Conservation (phyloP, 2,113 vertebrate species). For the Oriolus oriolus region DNA sequence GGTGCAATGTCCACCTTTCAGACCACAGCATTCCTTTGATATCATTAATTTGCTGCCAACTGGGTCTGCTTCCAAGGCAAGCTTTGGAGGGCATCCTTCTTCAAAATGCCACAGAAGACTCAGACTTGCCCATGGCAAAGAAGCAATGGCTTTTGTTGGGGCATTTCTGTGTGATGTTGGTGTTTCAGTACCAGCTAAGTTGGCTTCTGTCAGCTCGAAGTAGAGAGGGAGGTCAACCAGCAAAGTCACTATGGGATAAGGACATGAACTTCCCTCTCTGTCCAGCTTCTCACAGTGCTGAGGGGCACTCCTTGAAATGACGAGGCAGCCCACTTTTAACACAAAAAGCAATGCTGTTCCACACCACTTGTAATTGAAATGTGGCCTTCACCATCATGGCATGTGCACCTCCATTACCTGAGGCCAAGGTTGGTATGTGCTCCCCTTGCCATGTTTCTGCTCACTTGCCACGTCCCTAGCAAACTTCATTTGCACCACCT, state of each 20-base stretch:
- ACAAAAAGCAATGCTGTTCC: neutral
- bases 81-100: neutral
- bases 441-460: neutral
- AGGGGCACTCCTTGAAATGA: neutral
- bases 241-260: accelerated
- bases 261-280: neutral
- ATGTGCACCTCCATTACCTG: neutral
- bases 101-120: neutral
- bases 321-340: neutral
- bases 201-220: neutral
- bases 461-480: neutral
- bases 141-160: neutral
- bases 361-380: neutral
- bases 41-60: neutral
- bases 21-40: neutral
- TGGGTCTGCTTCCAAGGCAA: neutral
- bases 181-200: neutral
- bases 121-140: neutral
- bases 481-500: neutral
- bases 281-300: neutral
- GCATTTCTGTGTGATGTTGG: neutral
- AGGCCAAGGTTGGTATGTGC: neutral
- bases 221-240: neutral
- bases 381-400: neutral
- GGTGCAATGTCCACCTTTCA: neutral